Conservation (phyloP, 2,888 invertebrate species). For the Nasonia oneida region DNA sequence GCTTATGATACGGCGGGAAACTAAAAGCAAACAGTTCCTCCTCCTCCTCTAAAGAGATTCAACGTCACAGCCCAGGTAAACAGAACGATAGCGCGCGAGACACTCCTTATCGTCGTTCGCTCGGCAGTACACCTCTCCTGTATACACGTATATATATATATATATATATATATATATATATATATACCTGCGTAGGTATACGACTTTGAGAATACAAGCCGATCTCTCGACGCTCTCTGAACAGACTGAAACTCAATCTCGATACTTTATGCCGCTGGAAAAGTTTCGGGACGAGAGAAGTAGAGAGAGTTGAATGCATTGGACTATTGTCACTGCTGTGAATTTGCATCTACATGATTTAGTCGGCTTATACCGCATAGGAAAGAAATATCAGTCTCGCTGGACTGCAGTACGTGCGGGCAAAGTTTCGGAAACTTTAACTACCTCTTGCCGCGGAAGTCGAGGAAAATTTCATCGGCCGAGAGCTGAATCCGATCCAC, state of each 20-base stretch:
- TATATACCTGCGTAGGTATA: neutral
- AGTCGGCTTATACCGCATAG: neutral
- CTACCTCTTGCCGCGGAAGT: neutral
- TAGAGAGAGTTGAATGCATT: neutral
- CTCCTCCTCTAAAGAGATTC: constrained; percentile 11
- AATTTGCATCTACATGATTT: constrained; percentile 11
- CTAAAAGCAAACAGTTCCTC: constrained; percentile 38
- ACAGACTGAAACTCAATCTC: neutral
- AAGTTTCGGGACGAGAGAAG: neutral
- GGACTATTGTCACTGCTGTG: constrained; percentile 5
- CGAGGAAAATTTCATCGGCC: no score
- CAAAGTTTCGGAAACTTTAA: neutral
- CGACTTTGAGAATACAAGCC: neutral
- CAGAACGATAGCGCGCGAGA: constrained; percentile 36
- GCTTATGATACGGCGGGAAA: constrained; percentile 28
- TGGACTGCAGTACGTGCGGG: neutral
- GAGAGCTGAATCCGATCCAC: neutral
- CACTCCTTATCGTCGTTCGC: constrained; percentile 24
- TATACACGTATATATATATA: no score
- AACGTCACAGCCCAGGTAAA: constrained; percentile 8
- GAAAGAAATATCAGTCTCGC: neutral
- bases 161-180: neutral
- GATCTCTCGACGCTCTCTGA: neutral
- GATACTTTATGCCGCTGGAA: neutral
- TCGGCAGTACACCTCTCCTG: neutral